Evolutionary conservation across 2,888 invertebrate species (phyloP).

Genomic region (Anoncus sp.): DNA sequence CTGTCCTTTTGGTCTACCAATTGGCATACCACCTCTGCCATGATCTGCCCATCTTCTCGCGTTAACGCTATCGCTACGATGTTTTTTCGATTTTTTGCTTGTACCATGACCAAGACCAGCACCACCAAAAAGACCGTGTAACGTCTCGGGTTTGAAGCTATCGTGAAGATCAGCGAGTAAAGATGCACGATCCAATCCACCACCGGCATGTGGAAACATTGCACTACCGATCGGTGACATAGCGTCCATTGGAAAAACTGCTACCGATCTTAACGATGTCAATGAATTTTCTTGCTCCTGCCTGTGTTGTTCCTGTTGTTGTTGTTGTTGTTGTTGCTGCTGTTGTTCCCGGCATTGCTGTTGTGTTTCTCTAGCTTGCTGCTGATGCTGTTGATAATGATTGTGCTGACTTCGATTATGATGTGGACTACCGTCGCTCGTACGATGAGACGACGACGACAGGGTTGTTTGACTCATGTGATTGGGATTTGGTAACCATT

Average conservation of each 20-base stretch:
- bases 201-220: constrained; percentile 77
- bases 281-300: constrained; percentile 69
- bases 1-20: constrained; percentile 94
- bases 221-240: constrained; percentile 73
- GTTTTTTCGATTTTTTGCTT: constrained; percentile 78
- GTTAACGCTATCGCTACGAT: constrained; percentile 70
- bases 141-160: constrained; percentile 79
- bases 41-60: constrained; percentile 80
- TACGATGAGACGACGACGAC: constrained; percentile 71
- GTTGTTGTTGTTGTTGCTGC: constrained; percentile 66
- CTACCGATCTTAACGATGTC: constrained; percentile 70
- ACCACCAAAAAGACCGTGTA: constrained; percentile 78
- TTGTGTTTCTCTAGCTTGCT: constrained; percentile 57
- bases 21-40: constrained; percentile 83
- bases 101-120: constrained; percentile 68
- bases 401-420: constrained; percentile 55
- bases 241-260: constrained; percentile 78
- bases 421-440: constrained; percentile 78
- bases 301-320: constrained; percentile 68
- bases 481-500: constrained; percentile 78
- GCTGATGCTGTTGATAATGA: constrained; percentile 60
- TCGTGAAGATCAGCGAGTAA: constrained; percentile 79
- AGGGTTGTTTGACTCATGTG: constrained; percentile 73
- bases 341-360: constrained; percentile 68
- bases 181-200: constrained; percentile 74